These are phyloP conservation scores for Thumatha senex DNA, from an alignment of 2,888 invertebrate genomes.

Conservation along the genomic window DNA sequence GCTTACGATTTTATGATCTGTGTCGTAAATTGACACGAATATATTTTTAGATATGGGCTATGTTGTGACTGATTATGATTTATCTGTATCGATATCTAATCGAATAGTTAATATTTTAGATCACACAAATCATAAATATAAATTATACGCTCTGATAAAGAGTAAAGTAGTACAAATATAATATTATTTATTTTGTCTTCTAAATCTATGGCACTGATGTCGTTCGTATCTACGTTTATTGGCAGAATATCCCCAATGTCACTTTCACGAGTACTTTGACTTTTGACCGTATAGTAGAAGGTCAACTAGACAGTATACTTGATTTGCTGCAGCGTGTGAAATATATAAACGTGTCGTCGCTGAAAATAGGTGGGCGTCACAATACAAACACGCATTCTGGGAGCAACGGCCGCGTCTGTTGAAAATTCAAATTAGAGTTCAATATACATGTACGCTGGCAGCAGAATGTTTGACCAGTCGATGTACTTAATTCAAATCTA, in stretches of 20 bases:
- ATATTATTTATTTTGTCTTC: slow-evolving; percentile 11
- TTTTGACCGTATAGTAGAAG: slow-evolving; percentile 32
- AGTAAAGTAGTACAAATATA: slow-evolving; percentile 23
- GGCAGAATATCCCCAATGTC: slow-evolving; percentile 42
- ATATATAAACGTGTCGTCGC: slow-evolving; percentile 60
- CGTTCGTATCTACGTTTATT: no score
- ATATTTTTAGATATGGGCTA: slow-evolving; percentile 4
- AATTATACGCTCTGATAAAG: slow-evolving; percentile 8
- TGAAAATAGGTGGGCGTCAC: slow-evolving; percentile 74
- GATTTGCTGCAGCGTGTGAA: slow-evolving; percentile 51
- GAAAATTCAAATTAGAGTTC: slow-evolving; percentile 49
- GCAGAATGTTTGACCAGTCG: slow-evolving; percentile 20
- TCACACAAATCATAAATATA: not conserved
- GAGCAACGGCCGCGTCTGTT: slow-evolving; percentile 61
- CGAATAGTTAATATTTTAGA: not conserved
- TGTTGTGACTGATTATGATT: not conserved
- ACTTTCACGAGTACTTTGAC: slow-evolving; percentile 42
- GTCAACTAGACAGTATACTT: slow-evolving; percentile 29
- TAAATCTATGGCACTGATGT: no score
- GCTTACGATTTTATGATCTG: slow-evolving; percentile 12
- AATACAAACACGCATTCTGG: slow-evolving; percentile 51
- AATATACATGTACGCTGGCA: slow-evolving; percentile 31
- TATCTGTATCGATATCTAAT: not conserved
- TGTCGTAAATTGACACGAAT: slow-evolving; percentile 4
- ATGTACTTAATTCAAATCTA: slow-evolving; percentile 14